Conservation (phyloP, 2,888 invertebrate genomes). For the Lepidonotus clava region DNA sequence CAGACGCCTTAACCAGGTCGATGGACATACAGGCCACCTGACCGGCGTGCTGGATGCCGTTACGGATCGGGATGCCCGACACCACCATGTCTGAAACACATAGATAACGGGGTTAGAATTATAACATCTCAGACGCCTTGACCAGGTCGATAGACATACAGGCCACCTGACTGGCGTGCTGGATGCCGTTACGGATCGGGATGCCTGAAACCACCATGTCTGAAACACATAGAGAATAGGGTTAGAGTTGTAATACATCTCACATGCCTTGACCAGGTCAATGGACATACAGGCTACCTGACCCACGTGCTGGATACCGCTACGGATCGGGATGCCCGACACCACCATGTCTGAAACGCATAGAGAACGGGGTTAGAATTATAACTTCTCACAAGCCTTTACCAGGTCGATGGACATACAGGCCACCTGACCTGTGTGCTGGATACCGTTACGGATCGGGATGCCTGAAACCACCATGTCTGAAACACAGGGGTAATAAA, state of each 20-base stretch:
- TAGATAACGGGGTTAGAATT: no score
- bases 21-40: constrained; percentile 73
- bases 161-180: constrained; percentile 71
- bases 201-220: constrained; percentile 78
- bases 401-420: constrained; percentile 73
- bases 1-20: constrained; percentile 69
- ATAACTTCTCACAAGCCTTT: constrained; percentile 67
- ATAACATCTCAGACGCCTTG: constrained; percentile 67
- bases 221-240: no score
- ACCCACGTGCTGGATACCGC: constrained; percentile 67
- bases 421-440: constrained; percentile 71
- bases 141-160: constrained; percentile 73
- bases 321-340: constrained; percentile 72
- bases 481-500: no score
- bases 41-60: constrained; percentile 68
- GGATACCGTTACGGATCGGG: constrained; percentile 66
- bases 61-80: constrained; percentile 72
- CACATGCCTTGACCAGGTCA: constrained; percentile 69
- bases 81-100: constrained; percentile 74
- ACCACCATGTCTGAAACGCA: constrained; percentile 74
- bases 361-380: no score
- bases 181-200: constrained; percentile 66
- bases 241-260: constrained; percentile 72
- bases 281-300: constrained; percentile 73
- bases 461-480: constrained; percentile 78